Percentiles rank a stretch among this genome's conserved stretches.
These are phyloP conservation scores for Thereva nobilitata DNA, from an alignment of 2,888 invertebrate genomes.

Conservation along the genomic window DNA sequence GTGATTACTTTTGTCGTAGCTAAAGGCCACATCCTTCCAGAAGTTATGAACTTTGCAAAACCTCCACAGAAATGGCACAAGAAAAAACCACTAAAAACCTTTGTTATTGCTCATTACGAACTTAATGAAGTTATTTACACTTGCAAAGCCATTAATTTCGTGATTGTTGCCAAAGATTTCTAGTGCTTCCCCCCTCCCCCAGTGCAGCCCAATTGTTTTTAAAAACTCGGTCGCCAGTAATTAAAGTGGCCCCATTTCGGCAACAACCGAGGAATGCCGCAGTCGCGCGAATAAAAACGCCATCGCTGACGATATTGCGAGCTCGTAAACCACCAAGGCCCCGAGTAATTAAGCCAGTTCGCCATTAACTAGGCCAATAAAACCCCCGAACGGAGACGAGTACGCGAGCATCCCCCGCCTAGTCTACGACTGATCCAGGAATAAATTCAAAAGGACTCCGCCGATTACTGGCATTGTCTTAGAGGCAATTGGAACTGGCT, in stretches of 20 bases:
- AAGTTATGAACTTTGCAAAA: too few species aligned
- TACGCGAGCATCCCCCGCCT: slow-evolving; percentile 11
- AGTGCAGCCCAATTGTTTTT: neutral
- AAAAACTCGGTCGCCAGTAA: neutral
- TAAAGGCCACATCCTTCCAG: too few species aligned
- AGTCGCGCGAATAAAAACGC: slow-evolving; percentile 4
- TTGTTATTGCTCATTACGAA: too few species aligned
- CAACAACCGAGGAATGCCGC: neutral
- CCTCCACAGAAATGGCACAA: too few species aligned
- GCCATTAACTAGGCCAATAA: slow-evolving; percentile 21
- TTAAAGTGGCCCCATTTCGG: slow-evolving; percentile 7
- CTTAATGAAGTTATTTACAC: too few species aligned
- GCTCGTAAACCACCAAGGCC: slow-evolving; percentile 22
- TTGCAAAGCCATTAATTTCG: too few species aligned
- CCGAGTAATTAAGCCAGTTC: slow-evolving; percentile 27
- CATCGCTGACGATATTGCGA: slow-evolving; percentile 12
- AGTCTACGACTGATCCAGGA: neutral
- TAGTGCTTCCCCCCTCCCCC: neutral
- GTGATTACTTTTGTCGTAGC: too few species aligned
- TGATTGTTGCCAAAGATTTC: too few species aligned
- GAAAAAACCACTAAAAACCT: too few species aligned
- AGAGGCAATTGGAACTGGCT: slow-evolving; percentile 22
- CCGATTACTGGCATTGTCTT: neutral
- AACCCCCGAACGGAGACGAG: slow-evolving; percentile 1
- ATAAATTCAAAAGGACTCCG: slow-evolving; percentile 15